Evolutionary conservation across 2,888 invertebrate species (phyloP).

Genomic region (Callyntrura guangdongensis): DNA sequence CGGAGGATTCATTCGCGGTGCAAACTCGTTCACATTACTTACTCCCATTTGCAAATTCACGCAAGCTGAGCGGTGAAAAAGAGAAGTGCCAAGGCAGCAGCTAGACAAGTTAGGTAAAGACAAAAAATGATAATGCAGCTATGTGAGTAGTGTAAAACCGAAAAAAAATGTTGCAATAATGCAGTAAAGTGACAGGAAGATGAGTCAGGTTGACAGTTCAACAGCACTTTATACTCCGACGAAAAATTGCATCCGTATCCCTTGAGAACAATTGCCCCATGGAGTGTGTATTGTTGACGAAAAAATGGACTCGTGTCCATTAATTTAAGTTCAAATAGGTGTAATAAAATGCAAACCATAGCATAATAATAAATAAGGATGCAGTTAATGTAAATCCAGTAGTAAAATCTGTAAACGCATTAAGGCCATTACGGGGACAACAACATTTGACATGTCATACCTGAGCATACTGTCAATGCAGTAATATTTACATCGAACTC

Average conservation of each 20-base stretch:
- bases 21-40: neutral
- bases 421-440: too few species aligned
- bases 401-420: too few species aligned
- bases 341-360: too few species aligned
- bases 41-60: neutral
- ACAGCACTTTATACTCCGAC: conserved; percentile 12
- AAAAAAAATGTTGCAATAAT: neutral
- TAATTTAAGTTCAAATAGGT: too few species aligned
- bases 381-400: too few species aligned
- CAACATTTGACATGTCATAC: too few species aligned
- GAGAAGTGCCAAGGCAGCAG: neutral
- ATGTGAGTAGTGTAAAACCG: neutral
- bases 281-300: too few species aligned
- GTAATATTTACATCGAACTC: too few species aligned
- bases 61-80: neutral
- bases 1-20: neutral
- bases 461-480: too few species aligned
- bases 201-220: conserved; percentile 32
- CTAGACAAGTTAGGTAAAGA: neutral
- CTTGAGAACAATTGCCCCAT: too few species aligned
- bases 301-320: too few species aligned
- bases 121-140: neutral
- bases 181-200: conserved; percentile 72
- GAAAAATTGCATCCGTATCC: neutral
- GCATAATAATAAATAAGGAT: too few species aligned